Percentiles rank a stretch among this genome's conserved stretches.
These are phyloP conservation scores for Numenius arquata DNA, from an alignment of 2,113 vertebrate genomes.

Conservation along the genomic window DNA sequence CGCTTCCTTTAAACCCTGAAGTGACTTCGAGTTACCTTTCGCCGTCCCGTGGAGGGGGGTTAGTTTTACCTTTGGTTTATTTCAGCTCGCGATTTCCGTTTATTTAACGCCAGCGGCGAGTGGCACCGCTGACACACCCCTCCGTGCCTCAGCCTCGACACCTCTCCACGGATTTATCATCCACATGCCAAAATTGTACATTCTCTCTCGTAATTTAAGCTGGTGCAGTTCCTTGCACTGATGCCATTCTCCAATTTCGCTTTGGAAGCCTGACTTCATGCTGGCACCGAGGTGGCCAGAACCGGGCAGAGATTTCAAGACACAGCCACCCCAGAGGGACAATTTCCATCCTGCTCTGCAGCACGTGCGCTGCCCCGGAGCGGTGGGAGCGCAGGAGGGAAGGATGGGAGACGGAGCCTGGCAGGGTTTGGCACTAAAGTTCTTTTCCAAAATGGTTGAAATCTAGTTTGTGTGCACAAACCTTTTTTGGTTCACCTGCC, in stretches of 20 bases:
- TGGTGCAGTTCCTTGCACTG: neutral
- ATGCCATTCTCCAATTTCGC: neutral
- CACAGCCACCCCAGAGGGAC: neutral
- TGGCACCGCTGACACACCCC: neutral
- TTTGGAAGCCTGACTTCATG: neutral
- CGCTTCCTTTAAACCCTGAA: neutral
- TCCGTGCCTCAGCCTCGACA: neutral
- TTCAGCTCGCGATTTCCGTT: neutral
- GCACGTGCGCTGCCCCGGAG: accelerated
- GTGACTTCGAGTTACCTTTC: neutral
- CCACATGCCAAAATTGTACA: constrained; percentile 25
- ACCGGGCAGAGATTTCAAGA: neutral
- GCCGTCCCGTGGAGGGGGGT: accelerated
- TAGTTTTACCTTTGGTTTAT: neutral
- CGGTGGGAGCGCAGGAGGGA: neutral
- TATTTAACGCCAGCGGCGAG: neutral
- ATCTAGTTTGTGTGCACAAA: neutral
- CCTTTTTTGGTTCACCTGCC: neutral
- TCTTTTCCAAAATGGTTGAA: neutral
- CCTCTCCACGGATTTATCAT: neutral
- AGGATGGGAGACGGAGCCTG: neutral
- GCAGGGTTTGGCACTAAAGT: neutral
- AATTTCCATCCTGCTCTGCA: neutral
- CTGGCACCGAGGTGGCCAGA: neutral
- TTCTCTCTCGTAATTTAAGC: constrained; percentile 2